These are phyloP conservation scores for Calliopum simillimum DNA, from an alignment of 2,888 invertebrate species.

Conservation along the genomic window DNA sequence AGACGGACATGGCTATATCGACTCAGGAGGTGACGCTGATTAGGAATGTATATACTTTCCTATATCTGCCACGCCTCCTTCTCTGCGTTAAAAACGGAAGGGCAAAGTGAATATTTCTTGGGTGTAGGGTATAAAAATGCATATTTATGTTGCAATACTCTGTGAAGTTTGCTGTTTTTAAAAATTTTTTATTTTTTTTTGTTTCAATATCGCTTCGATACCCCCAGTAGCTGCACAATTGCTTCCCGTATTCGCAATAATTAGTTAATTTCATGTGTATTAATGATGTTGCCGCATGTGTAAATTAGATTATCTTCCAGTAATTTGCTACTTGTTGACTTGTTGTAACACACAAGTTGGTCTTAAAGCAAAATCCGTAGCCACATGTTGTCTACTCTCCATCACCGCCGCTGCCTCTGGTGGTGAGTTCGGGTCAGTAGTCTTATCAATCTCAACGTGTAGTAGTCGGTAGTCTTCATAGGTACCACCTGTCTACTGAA, in stretches of 20 bases:
- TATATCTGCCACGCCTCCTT: no score
- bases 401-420: not conserved
- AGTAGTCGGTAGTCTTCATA: not conserved
- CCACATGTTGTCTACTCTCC: constrained; percentile 1
- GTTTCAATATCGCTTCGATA: no score
- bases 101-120: no score
- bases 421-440: constrained; percentile 9
- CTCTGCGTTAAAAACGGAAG: no score
- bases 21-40: no score
- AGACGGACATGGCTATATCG: no score
- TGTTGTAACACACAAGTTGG: not conserved
- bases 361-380: not conserved
- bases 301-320: constrained; percentile 21
- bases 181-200: not conserved
- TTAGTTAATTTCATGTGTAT: not conserved
- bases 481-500: not conserved
- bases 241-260: no score
- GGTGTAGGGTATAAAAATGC: no score
- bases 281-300: constrained; percentile 23
- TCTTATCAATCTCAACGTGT: not conserved
- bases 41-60: no score
- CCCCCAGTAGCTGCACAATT: no score
- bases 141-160: no score
- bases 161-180: not conserved
- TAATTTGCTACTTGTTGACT: not conserved